Conservation (phyloP, 2,888 invertebrate species). For the Aphidoletes aphidimyza region DNA sequence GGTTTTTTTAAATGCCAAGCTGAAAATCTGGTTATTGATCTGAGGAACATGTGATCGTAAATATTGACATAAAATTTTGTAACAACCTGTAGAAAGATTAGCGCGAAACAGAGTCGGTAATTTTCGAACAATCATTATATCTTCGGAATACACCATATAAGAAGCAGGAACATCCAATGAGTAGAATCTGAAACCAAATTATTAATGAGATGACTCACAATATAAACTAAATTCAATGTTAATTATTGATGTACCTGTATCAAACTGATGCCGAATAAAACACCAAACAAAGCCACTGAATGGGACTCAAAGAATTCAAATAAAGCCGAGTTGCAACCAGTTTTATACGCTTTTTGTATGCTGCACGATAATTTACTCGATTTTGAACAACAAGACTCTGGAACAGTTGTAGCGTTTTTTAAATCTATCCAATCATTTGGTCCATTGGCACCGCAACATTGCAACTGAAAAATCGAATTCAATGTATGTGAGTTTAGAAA, state of each 20-base stretch:
- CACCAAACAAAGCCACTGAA: not conserved
- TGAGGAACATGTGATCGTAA: too few species aligned
- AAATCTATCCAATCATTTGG: not conserved
- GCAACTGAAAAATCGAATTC: not conserved
- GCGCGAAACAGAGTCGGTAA: too few species aligned
- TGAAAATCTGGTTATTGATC: too few species aligned
- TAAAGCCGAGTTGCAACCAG: not conserved
- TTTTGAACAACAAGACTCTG: too few species aligned
- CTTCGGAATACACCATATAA: not conserved
- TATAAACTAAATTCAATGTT: not conserved
- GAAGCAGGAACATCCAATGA: not conserved
- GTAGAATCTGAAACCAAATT: not conserved
- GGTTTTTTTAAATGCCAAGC: too few species aligned
- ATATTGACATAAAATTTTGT: too few species aligned
- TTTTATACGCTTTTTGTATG: not conserved
- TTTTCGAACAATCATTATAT: not conserved
- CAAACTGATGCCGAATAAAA: not conserved
- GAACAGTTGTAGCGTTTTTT: too few species aligned
- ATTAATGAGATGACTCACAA: too few species aligned
- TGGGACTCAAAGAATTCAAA: not conserved
- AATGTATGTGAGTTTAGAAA: too few species aligned
- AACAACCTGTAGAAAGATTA: too few species aligned
- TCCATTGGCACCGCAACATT: not conserved
- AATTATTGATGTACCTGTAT: not conserved
- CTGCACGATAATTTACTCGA: too few species aligned